Evolutionary conservation across 2,113 vertebrate species (phyloP).

Genomic region (Oostethus manadensis): DNA sequence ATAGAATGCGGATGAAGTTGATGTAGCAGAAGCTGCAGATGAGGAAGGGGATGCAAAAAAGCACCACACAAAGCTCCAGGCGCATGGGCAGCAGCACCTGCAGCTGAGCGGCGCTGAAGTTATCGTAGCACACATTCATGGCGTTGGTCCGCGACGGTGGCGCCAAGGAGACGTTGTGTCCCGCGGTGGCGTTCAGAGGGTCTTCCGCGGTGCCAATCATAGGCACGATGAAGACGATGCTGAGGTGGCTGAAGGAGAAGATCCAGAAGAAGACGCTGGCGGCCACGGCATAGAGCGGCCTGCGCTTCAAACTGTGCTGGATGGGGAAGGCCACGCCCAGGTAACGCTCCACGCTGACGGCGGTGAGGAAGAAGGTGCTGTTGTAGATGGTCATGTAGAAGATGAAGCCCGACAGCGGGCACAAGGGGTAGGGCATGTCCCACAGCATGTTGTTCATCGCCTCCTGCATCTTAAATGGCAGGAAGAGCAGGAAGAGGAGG

Average conservation of each 20-base stretch:
- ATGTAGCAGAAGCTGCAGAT: slow-evolving; percentile 74
- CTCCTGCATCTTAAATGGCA: slow-evolving; percentile 84
- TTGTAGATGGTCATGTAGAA: slow-evolving; percentile 89
- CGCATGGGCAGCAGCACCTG: slow-evolving; percentile 72
- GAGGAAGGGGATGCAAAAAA: slow-evolving; percentile 78
- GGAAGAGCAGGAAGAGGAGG: slow-evolving; percentile 80
- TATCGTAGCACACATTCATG: slow-evolving; percentile 69
- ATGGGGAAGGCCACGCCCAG: slow-evolving; percentile 84
- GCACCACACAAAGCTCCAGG: slow-evolving; percentile 76
- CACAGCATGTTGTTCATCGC: slow-evolving; percentile 64
- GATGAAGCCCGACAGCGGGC: slow-evolving; percentile 75
- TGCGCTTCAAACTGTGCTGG: slow-evolving; percentile 70
- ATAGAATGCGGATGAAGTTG: slow-evolving; percentile 72
- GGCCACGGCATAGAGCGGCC: slow-evolving; percentile 60
- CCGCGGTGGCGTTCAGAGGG: accelerated
- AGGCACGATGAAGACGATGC: slow-evolving; percentile 75
- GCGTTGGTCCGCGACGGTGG: accelerated
- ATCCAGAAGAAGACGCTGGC: slow-evolving; percentile 78
- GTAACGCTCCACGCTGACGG: slow-evolving; percentile 84
- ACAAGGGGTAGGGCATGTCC: slow-evolving; percentile 69
- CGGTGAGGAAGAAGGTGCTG: slow-evolving; percentile 82
- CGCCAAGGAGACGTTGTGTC: not conserved
- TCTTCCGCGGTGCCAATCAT: not conserved
- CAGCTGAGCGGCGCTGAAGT: slow-evolving; percentile 70
- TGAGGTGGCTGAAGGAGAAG: slow-evolving; percentile 72